phyloP scores from a whole-genome alignment of 2,797 vertebrate species.

The Pangasius larnaudii region DNA sequence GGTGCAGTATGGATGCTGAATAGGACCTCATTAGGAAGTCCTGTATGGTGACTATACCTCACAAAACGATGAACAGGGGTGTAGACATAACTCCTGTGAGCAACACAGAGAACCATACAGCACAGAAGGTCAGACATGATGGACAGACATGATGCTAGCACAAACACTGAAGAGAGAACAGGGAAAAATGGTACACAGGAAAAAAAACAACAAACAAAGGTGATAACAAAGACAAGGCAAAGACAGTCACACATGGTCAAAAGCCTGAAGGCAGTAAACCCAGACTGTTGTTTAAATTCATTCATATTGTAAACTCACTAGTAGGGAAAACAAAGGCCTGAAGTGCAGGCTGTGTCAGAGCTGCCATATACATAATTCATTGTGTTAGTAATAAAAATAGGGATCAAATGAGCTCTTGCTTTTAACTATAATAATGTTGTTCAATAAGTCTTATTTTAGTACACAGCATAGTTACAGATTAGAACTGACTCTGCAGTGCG shows the following conservation, averaged over 20 bases:
- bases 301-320: conserved; percentile 44
- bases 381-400: conserved; percentile 27
- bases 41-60: conserved; percentile 72
- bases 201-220: conserved; percentile 28
- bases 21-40: not conserved
- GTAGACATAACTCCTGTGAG: conserved; percentile 73
- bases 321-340: not conserved
- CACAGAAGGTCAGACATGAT: conserved; percentile 55
- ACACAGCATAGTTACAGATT: not conserved
- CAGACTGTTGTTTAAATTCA: conserved; percentile 41
- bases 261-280: conserved; percentile 13
- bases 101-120: conserved; percentile 50
- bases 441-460: not conserved
- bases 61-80: conserved; percentile 67
- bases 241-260: not conserved
- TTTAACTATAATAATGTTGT: not conserved
- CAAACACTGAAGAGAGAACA: conserved; percentile 19
- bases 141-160: conserved; percentile 46
- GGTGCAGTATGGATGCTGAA: conserved; percentile 20
- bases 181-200: conserved; percentile 13
- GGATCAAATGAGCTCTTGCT: not conserved
- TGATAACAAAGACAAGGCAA: conserved; percentile 16
- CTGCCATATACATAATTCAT: not conserved
- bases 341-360: conserved; percentile 28
- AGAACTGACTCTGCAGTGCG: not conserved